These are phyloP conservation scores for Drosophila leontia DNA, from an alignment of 1,140 invertebrate genomes.

Conservation along the genomic window DNA sequence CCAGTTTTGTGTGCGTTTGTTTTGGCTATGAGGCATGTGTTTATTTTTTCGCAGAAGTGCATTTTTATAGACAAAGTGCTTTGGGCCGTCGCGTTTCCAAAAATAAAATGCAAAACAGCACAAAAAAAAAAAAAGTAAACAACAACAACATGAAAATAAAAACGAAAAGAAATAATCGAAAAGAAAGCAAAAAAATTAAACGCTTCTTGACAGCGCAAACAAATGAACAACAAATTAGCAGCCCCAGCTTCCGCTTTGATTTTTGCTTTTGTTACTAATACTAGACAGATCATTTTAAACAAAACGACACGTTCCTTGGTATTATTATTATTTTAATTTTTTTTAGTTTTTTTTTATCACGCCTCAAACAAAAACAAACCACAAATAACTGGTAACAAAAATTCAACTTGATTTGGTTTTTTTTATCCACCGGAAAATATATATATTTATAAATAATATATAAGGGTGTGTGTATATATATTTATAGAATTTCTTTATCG, in stretches of 20 bases:
- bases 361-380: slow-evolving; percentile 46
- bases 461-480: slow-evolving; percentile 3
- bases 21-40: slow-evolving; percentile 66
- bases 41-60: slow-evolving; percentile 83
- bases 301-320: slow-evolving; percentile 54
- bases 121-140: background rate
- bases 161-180: slow-evolving; percentile 14
- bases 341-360: slow-evolving; percentile 53
- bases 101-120: slow-evolving; percentile 24
- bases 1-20: slow-evolving; percentile 53
- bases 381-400: slow-evolving; percentile 6
- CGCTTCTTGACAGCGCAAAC: slow-evolving; percentile 48
- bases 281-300: slow-evolving; percentile 22
- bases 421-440: slow-evolving; percentile 21
- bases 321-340: background rate
- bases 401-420: slow-evolving; percentile 11
- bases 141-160: background rate
- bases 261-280: slow-evolving; percentile 23
- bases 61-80: slow-evolving; percentile 75
- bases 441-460: slow-evolving; percentile 7
- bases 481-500: slow-evolving; percentile 49
- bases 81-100: slow-evolving; percentile 29
- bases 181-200: slow-evolving; percentile 33
- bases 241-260: slow-evolving; percentile 44
- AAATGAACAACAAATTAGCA: slow-evolving; percentile 56